Evolutionary conservation across 2,797 vertebrate genomes (phyloP).

Genomic region (Neosalanx taihuensis): DNA sequence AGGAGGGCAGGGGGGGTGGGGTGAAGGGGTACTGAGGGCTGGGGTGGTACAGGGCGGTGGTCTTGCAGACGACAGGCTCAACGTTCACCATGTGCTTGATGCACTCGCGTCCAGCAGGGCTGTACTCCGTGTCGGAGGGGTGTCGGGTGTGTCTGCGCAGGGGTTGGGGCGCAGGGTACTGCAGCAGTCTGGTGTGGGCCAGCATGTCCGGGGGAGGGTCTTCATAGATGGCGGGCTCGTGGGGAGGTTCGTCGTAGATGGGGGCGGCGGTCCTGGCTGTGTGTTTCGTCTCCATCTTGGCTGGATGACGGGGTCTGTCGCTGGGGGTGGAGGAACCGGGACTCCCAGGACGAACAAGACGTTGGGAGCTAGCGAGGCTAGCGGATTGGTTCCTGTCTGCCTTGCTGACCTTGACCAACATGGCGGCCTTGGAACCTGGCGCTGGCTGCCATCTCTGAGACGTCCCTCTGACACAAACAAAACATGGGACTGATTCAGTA

Average conservation of each 20-base stretch:
- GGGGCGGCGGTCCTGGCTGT: constrained; percentile 71
- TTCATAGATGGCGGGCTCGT: constrained; percentile 76
- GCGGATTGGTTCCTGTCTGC: constrained; percentile 52
- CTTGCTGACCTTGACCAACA: constrained; percentile 79
- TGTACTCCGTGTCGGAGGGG: constrained; percentile 72
- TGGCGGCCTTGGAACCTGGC: constrained; percentile 77
- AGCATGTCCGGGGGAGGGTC: constrained; percentile 79
- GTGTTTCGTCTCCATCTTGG: constrained; percentile 69
- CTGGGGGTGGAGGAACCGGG: constrained; percentile 47
- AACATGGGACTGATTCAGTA: neutral
- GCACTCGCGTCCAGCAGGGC: constrained; percentile 76
- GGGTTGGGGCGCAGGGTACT: constrained; percentile 61
- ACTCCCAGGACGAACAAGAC: constrained; percentile 43
- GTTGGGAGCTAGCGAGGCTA: constrained; percentile 43
- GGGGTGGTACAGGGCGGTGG: neutral
- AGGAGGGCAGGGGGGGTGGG: constrained; percentile 16
- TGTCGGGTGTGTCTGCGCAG: constrained; percentile 63
- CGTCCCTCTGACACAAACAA: constrained; percentile 58
- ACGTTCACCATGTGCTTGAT: constrained; percentile 81
- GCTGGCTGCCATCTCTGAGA: constrained; percentile 75
- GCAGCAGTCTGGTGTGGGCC: constrained; percentile 66
- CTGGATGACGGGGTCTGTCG: constrained; percentile 32
- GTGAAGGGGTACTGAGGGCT: constrained; percentile 5
- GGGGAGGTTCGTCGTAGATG: constrained; percentile 78
- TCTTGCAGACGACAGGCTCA: constrained; percentile 57